Conservation (phyloP, 53 echinoderm and acorn worm genomes). For the Crossaster papposus region DNA sequence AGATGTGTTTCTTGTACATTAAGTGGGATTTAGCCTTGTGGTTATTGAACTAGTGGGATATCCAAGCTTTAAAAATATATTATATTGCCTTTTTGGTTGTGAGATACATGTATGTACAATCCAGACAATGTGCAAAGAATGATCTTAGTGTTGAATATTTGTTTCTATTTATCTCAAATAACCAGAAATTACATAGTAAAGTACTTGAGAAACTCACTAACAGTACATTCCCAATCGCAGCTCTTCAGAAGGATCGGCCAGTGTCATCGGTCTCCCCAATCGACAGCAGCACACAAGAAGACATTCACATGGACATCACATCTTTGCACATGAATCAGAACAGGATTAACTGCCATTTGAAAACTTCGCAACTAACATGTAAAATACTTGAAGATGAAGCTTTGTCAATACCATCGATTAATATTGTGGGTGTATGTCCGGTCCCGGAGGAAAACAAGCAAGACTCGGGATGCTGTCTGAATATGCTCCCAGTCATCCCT, state of each 20-base stretch:
- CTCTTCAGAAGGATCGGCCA: background rate
- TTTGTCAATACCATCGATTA: background rate
- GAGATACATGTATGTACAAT: no score
- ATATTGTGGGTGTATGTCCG: background rate
- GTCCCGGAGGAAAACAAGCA: slow-evolving; percentile 1
- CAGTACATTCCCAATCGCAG: background rate
- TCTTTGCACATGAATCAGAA: background rate
- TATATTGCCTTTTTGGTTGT: no score
- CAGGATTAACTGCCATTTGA: background rate
- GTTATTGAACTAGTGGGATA: no score
- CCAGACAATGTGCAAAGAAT: no score
- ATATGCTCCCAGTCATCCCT: slow-evolving; percentile 5
- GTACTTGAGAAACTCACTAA: background rate
- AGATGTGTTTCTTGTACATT: no score
- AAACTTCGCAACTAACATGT: background rate
- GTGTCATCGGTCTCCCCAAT: slow-evolving; percentile 3
- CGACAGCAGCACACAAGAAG: slow-evolving; percentile 32
- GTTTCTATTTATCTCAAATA: slow-evolving; percentile 3
- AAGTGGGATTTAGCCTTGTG: no score
- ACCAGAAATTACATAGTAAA: background rate
- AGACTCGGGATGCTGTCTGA: background rate
- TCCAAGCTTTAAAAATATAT: no score
- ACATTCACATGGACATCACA: slow-evolving; percentile 24
- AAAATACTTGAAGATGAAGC: background rate
- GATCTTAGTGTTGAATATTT: background rate